Evolutionary conservation across 2,113 vertebrate genomes (phyloP).

Genomic region (Neogobius melanostomus): DNA sequence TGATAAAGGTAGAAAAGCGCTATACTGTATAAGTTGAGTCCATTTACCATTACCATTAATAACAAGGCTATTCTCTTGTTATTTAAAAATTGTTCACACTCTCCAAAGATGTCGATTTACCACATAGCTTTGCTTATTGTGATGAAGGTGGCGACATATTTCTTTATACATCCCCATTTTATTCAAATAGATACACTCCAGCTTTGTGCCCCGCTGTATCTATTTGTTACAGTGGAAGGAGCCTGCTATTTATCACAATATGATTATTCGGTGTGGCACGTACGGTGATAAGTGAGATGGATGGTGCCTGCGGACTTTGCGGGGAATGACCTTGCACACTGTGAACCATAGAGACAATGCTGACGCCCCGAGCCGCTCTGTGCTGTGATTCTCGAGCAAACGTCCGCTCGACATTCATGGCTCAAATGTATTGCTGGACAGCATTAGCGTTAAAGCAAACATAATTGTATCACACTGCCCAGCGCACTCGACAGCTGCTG

Average conservation of each 20-base stretch:
- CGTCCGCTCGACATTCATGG: constrained; percentile 45
- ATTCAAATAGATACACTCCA: constrained; percentile 57
- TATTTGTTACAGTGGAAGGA: constrained; percentile 50
- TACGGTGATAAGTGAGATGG: constrained; percentile 74
- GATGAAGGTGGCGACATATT: constrained; percentile 27
- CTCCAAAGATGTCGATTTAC: not conserved
- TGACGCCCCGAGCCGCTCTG: constrained; percentile 47
- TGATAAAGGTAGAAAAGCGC: too few relatives aligned
- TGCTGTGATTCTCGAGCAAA: constrained; percentile 52
- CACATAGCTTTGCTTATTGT: not conserved
- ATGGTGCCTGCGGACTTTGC: constrained; percentile 52
- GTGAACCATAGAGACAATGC: constrained; percentile 47
- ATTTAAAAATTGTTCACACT: not conserved
- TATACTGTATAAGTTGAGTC: too few relatives aligned
- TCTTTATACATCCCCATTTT: constrained; percentile 22
- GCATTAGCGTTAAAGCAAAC: constrained; percentile 51
- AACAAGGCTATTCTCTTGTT: too few relatives aligned
- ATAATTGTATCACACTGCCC: constrained; percentile 49
- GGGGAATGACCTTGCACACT: constrained; percentile 69
- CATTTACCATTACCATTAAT: too few relatives aligned
- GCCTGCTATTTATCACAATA: constrained; percentile 66
- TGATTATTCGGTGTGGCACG: constrained; percentile 65
- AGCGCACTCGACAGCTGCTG: constrained; percentile 41
- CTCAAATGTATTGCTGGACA: constrained; percentile 48
- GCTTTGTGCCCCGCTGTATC: constrained; percentile 45